These are phyloP conservation scores for Syrmaticus mikado DNA, from an alignment of 2,113 vertebrate genomes.

Conservation along the genomic window DNA sequence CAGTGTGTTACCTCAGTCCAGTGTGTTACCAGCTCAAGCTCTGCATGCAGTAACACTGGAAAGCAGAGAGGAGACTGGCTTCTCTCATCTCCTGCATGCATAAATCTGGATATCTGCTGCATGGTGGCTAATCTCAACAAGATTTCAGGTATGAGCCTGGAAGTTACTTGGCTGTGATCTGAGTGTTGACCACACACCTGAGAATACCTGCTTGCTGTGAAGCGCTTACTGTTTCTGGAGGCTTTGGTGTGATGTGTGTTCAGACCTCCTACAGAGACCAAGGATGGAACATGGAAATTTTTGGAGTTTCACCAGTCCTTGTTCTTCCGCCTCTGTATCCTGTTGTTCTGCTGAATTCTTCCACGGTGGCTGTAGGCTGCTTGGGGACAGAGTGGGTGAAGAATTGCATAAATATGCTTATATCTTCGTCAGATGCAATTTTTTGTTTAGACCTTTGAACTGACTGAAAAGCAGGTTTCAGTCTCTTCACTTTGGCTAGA, in stretches of 20 bases:
- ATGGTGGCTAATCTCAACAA: neutral
- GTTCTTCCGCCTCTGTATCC: neutral
- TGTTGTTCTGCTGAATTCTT: neutral
- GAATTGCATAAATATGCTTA: neutral
- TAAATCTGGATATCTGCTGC: neutral
- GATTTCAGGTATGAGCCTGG: neutral
- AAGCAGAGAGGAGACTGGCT: neutral
- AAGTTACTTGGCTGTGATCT: neutral
- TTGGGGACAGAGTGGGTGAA: neutral
- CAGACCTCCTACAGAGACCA: neutral
- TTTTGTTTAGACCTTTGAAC: neutral
- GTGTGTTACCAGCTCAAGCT: neutral
- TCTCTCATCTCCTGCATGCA: neutral
- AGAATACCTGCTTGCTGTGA: neutral
- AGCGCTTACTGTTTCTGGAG: neutral
- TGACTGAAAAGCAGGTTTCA: neutral
- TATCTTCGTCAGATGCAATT: neutral
- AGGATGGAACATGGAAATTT: neutral
- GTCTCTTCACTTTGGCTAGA: neutral
- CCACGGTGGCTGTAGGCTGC: neutral
- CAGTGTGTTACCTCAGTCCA: neutral
- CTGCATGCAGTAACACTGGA: neutral
- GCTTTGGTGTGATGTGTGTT: neutral
- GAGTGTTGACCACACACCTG: neutral
- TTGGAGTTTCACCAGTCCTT: neutral